Conservation (phyloP, 2,797 vertebrate genomes). For the Furcifer pardalis region DNA sequence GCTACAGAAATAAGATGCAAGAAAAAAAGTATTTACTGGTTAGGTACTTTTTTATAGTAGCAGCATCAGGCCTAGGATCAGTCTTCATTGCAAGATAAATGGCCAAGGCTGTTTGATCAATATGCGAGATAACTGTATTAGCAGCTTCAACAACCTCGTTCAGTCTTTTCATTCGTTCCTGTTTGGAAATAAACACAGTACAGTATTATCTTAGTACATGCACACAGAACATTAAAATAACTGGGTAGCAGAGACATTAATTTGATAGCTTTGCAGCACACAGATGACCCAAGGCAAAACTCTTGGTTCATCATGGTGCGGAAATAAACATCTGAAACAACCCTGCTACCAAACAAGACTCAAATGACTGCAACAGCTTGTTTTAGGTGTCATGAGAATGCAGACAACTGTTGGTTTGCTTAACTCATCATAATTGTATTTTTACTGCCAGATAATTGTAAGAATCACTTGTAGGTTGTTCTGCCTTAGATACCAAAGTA, state of each 20-base stretch:
- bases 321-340: background rate
- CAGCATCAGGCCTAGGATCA: conserved; percentile 94
- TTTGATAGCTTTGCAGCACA: background rate
- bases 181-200: conserved; percentile 4
- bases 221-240: background rate
- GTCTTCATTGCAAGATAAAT: conserved; percentile 96
- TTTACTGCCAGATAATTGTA: background rate
- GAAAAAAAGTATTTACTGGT: conserved; percentile 82
- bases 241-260: background rate
- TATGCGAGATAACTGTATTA: conserved; percentile 89
- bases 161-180: conserved; percentile 93
- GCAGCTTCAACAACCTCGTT: conserved; percentile 88
- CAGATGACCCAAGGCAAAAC: background rate
- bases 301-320: background rate
- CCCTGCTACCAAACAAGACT: background rate
- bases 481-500: background rate
- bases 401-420: background rate
- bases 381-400: background rate
- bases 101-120: conserved; percentile 93
- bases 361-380: background rate
- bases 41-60: conserved; percentile 95
- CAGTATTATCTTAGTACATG: background rate
- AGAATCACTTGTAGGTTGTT: background rate
- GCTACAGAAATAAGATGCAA: conserved; percentile 78
- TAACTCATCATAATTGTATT: background rate